Evolutionary conservation across 2,888 invertebrate genomes (phyloP).

Genomic region (Onthophagus sagittarius): DNA sequence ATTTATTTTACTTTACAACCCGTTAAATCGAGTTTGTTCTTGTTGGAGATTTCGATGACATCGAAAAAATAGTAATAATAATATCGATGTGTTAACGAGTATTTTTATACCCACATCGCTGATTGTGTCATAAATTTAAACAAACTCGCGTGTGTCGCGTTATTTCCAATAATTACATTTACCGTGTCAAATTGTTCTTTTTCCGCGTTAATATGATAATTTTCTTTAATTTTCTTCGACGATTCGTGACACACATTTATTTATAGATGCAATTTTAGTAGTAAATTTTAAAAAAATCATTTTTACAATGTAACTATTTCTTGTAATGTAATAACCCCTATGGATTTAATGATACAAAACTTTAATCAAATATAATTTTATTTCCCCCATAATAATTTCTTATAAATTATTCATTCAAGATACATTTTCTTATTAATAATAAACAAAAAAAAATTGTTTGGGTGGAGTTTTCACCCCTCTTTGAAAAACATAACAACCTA

Average conservation of each 20-base stretch:
- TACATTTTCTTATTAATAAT: background rate
- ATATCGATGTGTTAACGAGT: conserved; percentile 28
- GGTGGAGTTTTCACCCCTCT: too few relatives aligned
- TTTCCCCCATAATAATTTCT: background rate
- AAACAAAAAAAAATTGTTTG: background rate
- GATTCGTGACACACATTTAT: background rate
- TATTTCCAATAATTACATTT: background rate
- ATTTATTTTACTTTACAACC: too few relatives aligned
- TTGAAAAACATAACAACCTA: background rate
- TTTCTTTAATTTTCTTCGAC: background rate
- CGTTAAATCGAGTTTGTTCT: conserved; percentile 26
- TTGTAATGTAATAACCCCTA: background rate
- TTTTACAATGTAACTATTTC: too few relatives aligned
- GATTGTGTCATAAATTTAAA: conserved; percentile 33
- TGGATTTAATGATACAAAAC: too few relatives aligned
- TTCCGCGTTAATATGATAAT: background rate
- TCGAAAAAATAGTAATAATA: too few relatives aligned
- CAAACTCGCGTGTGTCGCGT: background rate
- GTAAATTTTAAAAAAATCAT: too few relatives aligned
- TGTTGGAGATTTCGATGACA: too few relatives aligned
- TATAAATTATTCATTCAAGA: background rate
- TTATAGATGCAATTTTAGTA: background rate
- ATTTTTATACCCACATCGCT: conserved; percentile 50
- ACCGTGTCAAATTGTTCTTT: background rate
- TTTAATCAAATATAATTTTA: background rate